Evolutionary conservation across 2,113 vertebrate species (phyloP), one percentile per base, ranked within the genome.

Genomic region (Rhinoptilus africanus): DNA sequence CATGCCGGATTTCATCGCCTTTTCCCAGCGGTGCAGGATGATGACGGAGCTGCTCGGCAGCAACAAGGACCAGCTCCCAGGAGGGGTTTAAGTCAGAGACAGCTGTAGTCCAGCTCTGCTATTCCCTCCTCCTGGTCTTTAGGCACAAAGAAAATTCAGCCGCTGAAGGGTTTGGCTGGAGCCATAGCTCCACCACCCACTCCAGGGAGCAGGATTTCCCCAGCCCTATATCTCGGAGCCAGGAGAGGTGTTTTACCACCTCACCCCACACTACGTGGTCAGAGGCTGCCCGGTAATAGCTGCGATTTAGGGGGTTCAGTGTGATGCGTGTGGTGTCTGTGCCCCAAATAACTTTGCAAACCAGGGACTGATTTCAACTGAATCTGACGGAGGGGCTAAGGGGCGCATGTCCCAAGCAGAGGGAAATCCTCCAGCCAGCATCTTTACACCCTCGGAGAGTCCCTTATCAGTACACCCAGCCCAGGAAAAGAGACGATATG

Each of bases 1-100:
- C 8, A 1, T 1, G 1, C 3, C 1, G 3, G 19, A 9, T 12
- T 30, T 30, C 30, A 19, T n/a, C 7, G 0, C 24, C 21, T 37
- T 66, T 47, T 85, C 24, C 9, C 24, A 43, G 39, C 2, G 0
- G 9, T 3, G 23, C 0, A 3, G 53, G 54, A 32, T 39, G 72
- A 51, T 74, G 57, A 73, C 14, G 63, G 82, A 93, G 37, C 59
- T 0, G 1, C 23, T 34, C 1, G 1, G 82, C 54, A 57, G 48
- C 41, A 48, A 12, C 0, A 1, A 43, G 11, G 26, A 1, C 8
- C 27, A 23, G 5, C 34, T 68, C 35, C n/a, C 1, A 1, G 37
- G 26, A 39, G 23, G 39, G 32, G 4, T 43, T 77, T 17, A 12
- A 41, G 19, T 28, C 1, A 0, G 48, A 43, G 26, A 28, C 30